phyloP scores from a whole-genome alignment of 37 sponge, comb jelly and placozoan genomes.

The Agelas oroides region DNA sequence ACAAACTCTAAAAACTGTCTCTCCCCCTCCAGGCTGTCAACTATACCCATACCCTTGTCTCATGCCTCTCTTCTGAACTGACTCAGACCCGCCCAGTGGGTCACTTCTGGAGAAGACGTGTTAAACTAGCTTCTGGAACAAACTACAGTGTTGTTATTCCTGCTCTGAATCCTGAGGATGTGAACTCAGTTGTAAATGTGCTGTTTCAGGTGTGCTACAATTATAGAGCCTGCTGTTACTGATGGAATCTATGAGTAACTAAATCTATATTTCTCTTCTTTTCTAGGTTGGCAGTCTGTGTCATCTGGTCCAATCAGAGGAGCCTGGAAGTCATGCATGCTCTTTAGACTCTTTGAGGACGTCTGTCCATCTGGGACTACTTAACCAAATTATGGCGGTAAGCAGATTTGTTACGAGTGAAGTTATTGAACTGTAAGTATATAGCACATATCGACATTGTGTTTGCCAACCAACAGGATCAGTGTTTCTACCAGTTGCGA shows the following conservation, averaged over 20 bases:
- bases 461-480: conserved; percentile 32
- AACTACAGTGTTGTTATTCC: conserved; percentile 47
- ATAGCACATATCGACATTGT: no score
- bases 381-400: no score
- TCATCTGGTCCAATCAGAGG: not conserved
- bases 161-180: conserved; percentile 69
- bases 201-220: conserved; percentile 59
- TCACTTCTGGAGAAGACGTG: not conserved
- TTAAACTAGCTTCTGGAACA: not conserved
- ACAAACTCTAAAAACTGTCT: not conserved
- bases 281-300: not conserved
- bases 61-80: no score
- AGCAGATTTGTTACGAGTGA: no score
- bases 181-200: conserved; percentile 75
- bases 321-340: conserved; percentile 7
- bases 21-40: no score
- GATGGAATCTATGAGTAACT: no score
- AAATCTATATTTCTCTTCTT: no score
- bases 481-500: conserved; percentile 80
- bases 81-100: no score
- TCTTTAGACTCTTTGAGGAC: conserved; percentile 22
- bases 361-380: not conserved
- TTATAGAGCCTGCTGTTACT: no score
- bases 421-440: no score
- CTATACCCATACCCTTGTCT: not conserved